Conservation (phyloP, 2,797 vertebrate genomes). For the Acanthurus leucopareius region DNA sequence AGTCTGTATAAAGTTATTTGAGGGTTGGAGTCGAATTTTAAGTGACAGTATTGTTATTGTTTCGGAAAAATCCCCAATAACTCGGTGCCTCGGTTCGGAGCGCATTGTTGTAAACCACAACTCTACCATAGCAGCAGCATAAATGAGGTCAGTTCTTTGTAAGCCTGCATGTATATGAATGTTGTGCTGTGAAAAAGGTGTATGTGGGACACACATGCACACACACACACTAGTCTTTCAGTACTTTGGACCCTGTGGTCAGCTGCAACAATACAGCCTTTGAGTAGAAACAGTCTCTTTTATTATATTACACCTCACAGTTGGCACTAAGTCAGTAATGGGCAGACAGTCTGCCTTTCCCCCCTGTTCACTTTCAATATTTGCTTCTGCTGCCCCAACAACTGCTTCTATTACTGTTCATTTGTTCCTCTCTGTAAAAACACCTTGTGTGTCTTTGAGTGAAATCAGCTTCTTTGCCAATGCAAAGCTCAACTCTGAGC, state of each 20-base stretch:
- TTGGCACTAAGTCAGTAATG: conserved; percentile 40
- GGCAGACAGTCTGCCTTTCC: conserved; percentile 44
- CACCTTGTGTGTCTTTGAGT: conserved; percentile 21
- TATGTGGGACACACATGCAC: neutral
- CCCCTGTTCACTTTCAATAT: conserved; percentile 34
- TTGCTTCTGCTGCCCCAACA: conserved; percentile 25
- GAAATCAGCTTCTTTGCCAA: conserved; percentile 21
- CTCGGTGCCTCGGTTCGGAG: conserved; percentile 7
- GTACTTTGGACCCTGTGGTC: conserved; percentile 62
- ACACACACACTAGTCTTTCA: conserved; percentile 51
- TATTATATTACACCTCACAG: conserved; percentile 70
- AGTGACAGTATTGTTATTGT: conserved; percentile 50
- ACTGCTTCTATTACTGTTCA: conserved; percentile 36
- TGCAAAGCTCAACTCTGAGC: neutral
- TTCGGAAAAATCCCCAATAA: conserved; percentile 51
- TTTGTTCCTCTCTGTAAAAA: conserved; percentile 19
- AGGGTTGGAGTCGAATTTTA: conserved; percentile 27
- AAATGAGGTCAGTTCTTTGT: conserved; percentile 57
- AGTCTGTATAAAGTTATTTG: conserved; percentile 14
- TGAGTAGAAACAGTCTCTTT: conserved; percentile 67
- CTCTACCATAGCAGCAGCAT: conserved; percentile 29
- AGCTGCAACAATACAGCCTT: conserved; percentile 70
- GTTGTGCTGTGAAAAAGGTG: no score
- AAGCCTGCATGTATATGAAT: conserved; percentile 37
- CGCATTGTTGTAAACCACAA: conserved; percentile 39